Conservation (phyloP, 2,797 vertebrate species). For the Glossophaga mutica region DNA sequence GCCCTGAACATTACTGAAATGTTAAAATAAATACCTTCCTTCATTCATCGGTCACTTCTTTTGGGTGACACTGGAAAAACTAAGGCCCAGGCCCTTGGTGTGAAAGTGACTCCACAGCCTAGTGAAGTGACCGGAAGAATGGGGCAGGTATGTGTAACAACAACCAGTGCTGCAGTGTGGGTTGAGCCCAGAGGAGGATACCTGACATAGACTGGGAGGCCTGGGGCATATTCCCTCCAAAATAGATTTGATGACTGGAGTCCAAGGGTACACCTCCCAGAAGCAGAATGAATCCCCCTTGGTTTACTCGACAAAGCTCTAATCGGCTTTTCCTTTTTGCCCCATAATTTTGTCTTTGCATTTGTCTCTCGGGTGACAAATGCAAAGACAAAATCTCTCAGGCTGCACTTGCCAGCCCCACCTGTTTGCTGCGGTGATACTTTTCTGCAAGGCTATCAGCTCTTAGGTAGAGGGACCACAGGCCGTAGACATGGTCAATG, state of each 20-base stretch:
- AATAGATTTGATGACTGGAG: neutral
- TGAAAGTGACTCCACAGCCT: neutral
- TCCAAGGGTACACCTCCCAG: neutral
- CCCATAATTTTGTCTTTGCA: neutral
- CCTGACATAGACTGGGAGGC: neutral
- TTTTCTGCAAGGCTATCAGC: neutral
- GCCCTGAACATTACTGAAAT: neutral
- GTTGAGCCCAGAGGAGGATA: neutral
- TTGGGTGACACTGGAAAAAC: neutral
- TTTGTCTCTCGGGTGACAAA: neutral
- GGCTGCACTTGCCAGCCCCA: neutral
- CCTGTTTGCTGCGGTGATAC: neutral
- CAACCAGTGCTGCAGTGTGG: neutral
- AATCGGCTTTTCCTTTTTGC: neutral
- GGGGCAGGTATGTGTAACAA: neutral
- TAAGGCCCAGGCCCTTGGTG: rapidly evolving
- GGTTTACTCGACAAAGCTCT: neutral
- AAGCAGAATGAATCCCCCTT: neutral
- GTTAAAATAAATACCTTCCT: neutral
- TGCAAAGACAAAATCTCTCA: no score
- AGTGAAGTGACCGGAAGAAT: neutral
- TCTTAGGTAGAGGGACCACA: neutral
- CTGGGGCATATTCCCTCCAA: neutral
- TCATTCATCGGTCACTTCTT: neutral
- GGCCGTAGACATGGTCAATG: neutral